phyloP scores from a whole-genome alignment of 2,113 vertebrate species.

The Monopterus albus region DNA sequence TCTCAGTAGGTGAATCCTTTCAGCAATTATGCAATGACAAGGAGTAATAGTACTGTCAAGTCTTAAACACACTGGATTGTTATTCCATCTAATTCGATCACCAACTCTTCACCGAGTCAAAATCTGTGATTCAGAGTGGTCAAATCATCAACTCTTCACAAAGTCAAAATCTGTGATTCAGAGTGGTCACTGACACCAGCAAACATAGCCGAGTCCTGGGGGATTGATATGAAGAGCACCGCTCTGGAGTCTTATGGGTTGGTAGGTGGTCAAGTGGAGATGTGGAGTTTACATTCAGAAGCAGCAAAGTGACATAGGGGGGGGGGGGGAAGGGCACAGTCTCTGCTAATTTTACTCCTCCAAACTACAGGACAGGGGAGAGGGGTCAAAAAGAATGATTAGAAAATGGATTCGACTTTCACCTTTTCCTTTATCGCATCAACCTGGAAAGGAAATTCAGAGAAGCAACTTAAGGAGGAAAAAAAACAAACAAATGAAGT shows the following conservation, averaged over 20 bases:
- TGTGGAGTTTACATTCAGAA: constrained; percentile 80
- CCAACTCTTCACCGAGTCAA: no score
- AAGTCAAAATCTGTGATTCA: not conserved
- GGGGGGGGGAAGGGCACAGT: constrained; percentile 91
- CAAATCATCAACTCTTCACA: no score
- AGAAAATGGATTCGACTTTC: constrained; percentile 97
- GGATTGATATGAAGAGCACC: constrained; percentile 48
- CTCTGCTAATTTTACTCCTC: constrained; percentile 94
- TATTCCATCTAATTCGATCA: no score
- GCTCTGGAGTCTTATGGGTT: constrained; percentile 49
- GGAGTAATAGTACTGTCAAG: not conserved
- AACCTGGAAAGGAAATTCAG: constrained; percentile 99
- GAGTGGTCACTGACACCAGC: constrained; percentile 40
- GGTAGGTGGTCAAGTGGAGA: constrained; percentile 86
- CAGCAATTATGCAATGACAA: not conserved
- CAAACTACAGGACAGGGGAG: constrained; percentile 87
- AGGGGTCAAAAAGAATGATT: constrained; percentile 83
- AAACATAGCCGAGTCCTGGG: constrained; percentile 33
- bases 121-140: no score
- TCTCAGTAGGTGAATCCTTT: not conserved
- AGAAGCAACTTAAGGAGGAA: constrained; percentile 84
- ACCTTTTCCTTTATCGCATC: constrained; percentile 99
- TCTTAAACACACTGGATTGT: not conserved
- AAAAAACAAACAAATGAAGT: constrained; percentile 74
- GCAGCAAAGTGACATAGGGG: constrained; percentile 91